Evolutionary conservation across 2,888 invertebrate genomes (phyloP).

Genomic region (Philereme vetulata): DNA sequence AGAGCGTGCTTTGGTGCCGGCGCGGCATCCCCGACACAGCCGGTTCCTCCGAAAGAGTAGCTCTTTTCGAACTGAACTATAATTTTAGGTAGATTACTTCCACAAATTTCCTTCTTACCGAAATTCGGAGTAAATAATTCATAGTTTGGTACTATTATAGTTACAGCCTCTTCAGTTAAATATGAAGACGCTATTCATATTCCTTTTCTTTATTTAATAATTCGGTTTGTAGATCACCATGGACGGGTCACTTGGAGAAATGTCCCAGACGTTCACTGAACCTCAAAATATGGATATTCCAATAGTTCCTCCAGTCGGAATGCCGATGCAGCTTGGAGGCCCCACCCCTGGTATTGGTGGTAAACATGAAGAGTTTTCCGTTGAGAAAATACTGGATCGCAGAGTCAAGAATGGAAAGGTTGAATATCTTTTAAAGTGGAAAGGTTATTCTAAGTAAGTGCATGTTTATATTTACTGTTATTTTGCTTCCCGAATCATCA

Average conservation of each 20-base stretch:
- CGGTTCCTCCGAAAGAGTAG: too few relatives aligned
- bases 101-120: too few relatives aligned
- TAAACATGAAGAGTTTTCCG: slow-evolving; percentile 87
- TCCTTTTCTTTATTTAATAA: background rate
- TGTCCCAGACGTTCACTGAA: slow-evolving; percentile 36
- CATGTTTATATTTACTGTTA: background rate
- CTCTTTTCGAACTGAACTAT: too few relatives aligned
- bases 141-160: too few relatives aligned
- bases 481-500: too few relatives aligned
- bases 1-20: too few relatives aligned
- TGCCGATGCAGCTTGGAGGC: slow-evolving; percentile 22
- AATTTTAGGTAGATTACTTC: too few relatives aligned
- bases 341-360: slow-evolving; percentile 50
- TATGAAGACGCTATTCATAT: too few relatives aligned
- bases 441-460: slow-evolving; percentile 85
- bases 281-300: slow-evolving; percentile 27
- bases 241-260: slow-evolving; percentile 41
- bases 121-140: too few relatives aligned
- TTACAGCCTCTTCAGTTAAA: too few relatives aligned
- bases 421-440: slow-evolving; percentile 87
- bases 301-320: slow-evolving; percentile 17
- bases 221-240: slow-evolving; percentile 29
- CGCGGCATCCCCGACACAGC: too few relatives aligned
- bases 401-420: slow-evolving; percentile 87
- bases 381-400: slow-evolving; percentile 89